Percentiles rank a stretch among this genome's conserved stretches.
Conservation (phyloP, 2,113 vertebrate genomes). For the Muntiacus reevesi region DNA sequence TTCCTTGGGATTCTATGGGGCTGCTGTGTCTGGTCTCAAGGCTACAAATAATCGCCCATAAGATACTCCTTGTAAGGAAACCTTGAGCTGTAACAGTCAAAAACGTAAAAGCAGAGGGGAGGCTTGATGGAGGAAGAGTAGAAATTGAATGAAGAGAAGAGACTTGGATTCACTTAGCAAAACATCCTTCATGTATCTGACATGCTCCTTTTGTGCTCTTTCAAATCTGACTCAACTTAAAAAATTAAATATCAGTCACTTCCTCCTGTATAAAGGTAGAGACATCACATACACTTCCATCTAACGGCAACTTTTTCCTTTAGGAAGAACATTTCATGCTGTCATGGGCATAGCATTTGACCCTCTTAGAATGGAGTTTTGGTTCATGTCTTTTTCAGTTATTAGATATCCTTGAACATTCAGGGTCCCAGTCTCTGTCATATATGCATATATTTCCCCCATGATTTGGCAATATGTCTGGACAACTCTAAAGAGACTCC, state of each 20-base stretch:
- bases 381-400: neutral
- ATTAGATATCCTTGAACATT: neutral
- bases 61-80: neutral
- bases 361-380: neutral
- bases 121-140: neutral
- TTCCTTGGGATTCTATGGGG: neutral
- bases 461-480: neutral
- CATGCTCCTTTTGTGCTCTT: neutral
- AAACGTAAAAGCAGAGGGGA: neutral
- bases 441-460: neutral
- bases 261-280: neutral
- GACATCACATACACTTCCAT: neutral
- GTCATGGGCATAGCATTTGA: neutral
- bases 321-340: neutral
- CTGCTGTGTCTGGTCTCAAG: neutral
- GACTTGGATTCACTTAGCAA: neutral
- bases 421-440: neutral
- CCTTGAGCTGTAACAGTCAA: neutral
- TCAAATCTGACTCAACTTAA: neutral
- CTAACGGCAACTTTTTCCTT: neutral
- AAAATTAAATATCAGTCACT: neutral
- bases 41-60: neutral
- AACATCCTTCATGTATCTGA: neutral
- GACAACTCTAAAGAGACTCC: neutral
- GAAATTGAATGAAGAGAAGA: neutral